Evolutionary conservation across 2,888 invertebrate species (phyloP).

Genomic region (Branchinecta sandiegonensis): DNA sequence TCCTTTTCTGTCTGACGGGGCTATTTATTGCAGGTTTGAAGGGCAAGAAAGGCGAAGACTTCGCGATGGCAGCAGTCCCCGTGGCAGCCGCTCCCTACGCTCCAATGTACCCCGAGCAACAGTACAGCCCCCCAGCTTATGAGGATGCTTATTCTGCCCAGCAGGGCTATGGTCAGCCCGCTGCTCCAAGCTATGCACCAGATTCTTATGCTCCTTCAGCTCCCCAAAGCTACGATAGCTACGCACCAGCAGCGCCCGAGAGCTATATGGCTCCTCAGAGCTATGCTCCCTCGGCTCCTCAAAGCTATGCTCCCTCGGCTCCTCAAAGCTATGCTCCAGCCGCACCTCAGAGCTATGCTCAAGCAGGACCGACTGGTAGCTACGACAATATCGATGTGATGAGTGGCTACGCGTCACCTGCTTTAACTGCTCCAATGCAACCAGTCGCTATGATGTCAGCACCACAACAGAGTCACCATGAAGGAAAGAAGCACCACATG

Average conservation of each 20-base stretch:
- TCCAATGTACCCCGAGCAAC: neutral
- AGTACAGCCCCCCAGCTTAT: neutral
- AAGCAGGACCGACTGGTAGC: neutral
- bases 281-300: neutral
- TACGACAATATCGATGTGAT: neutral
- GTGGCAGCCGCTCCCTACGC: neutral
- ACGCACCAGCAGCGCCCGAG: neutral
- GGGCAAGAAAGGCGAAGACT: neutral
- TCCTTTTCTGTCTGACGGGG: too few relatives aligned
- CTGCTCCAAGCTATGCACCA: neutral
- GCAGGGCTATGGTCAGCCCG: too few relatives aligned
- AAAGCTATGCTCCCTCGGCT: neutral
- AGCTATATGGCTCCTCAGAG: neutral
- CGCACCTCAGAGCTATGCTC: neutral
- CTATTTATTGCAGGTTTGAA: neutral
- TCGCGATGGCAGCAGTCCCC: conserved; percentile 2
- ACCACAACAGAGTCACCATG: neutral
- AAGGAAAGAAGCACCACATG: conserved; percentile 10
- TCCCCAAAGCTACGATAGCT: too few relatives aligned
- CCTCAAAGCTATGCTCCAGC: neutral
- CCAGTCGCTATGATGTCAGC: neutral
- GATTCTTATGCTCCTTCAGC: neutral
- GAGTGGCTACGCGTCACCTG: neutral
- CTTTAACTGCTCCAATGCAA: neutral
- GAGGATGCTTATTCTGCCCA: too few relatives aligned